These are phyloP conservation scores for Phania funesta DNA, from an alignment of 2,888 invertebrate species.

Conservation along the genomic window DNA sequence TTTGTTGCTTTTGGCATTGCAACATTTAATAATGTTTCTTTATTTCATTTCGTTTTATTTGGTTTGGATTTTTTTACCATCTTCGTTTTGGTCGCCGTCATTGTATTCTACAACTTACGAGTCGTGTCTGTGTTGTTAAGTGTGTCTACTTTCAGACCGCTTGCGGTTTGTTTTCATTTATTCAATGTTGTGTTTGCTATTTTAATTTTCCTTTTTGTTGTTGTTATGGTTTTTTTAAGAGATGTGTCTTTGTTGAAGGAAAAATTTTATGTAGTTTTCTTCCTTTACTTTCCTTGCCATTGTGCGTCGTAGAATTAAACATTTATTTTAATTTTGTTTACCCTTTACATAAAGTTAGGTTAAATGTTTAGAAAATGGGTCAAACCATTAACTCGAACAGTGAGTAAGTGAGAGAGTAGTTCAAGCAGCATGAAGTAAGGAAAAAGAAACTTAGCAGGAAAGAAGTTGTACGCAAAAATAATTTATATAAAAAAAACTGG, in stretches of 20 bases:
- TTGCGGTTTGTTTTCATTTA: slow-evolving; percentile 59
- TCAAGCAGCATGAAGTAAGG: not conserved
- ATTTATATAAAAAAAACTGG: not conserved
- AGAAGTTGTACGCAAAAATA: slow-evolving; percentile 8
- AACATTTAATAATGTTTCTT: slow-evolving; percentile 57
- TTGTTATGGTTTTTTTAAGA: slow-evolving; percentile 26
- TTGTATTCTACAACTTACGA: not conserved
- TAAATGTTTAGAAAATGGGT: slow-evolving; percentile 64
- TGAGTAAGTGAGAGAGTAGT: slow-evolving; percentile 11
- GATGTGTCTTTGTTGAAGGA: slow-evolving; percentile 45
- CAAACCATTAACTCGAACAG: slow-evolving; percentile 56
- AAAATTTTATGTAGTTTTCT: not conserved
- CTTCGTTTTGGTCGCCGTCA: not conserved
- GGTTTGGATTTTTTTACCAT: slow-evolving; percentile 15
- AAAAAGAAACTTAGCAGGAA: not conserved
- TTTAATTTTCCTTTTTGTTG: slow-evolving; percentile 5
- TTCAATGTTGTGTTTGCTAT: slow-evolving; percentile 25
- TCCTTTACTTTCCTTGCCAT: slow-evolving; percentile 12
- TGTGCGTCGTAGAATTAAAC: slow-evolving; percentile 52
- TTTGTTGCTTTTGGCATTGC: slow-evolving; percentile 49
- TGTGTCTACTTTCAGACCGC: slow-evolving; percentile 54
- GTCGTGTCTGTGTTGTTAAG: slow-evolving; percentile 28
- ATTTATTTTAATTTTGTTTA: slow-evolving; percentile 66
- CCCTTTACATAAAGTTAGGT: slow-evolving; percentile 60
- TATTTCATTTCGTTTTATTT: slow-evolving; percentile 38